Base-by-base conservation (phyloP, 2,113 vertebrate genomes). In the Onychorhynchus coronatus region DNA sequence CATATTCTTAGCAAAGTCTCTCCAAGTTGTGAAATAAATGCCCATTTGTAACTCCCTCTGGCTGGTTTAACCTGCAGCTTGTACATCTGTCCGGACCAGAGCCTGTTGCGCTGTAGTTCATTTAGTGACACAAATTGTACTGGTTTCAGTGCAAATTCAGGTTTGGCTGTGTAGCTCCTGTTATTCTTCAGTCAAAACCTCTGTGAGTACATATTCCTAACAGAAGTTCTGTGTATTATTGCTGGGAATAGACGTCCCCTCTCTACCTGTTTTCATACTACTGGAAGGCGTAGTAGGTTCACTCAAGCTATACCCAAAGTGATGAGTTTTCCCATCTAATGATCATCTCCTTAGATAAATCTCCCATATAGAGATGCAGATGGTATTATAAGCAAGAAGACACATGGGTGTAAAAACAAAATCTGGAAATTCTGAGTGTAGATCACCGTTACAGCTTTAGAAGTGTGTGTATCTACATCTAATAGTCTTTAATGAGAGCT, bases 141-240 rank as follows among this genome's bases (percentile, higher is more conserved):
- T 50, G 41, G 9, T 84, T 85, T 71, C 47, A 28, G 25, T 72
- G 71, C 80, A 73, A 56, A 35, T 89, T 52, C 1, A 6, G 20
- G 23, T 42, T 63, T 63, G 33, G 28, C 39, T n/a, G 47, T 37
- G 41, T 9, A 53, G 31, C n/a, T 78, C 0, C 0, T 61, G 19
- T 9, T n/a, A 33, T 31, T 88, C 41, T 83, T 68, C 71, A 59
- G 39, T 58, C 52, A 14, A 49, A 88, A n/a, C 28, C 47, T n/a
- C 47, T 63, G 33, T 3, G 8, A 88, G 22, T 50, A 13, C 0
- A 0, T 67, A 33, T 55, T 68, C 39, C 46, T 79, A n/a, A 56
- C 9, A 17, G 44, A 81, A 76, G 14, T 27, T 70, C 30, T 44
- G 4, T 33, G 16, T 70, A 21, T 22, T 70, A 21, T 22, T 66